Percentiles rank a stretch among this genome's conserved stretches.
Evolutionary conservation across 2,888 invertebrate genomes (phyloP).

Genomic region (Chaitophorus viminalis): DNA sequence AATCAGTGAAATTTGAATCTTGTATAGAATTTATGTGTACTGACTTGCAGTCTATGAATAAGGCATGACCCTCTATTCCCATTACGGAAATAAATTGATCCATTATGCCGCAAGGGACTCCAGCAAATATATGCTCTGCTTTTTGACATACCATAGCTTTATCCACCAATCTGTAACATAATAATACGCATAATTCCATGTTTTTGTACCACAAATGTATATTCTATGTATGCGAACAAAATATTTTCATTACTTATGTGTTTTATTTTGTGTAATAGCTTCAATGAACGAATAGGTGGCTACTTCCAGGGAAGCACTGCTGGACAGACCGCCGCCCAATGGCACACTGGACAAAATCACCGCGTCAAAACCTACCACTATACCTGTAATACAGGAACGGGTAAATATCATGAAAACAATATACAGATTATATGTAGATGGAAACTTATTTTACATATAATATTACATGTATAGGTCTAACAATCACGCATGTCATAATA

Average conservation of each 20-base stretch:
- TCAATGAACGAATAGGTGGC: slow-evolving; percentile 88
- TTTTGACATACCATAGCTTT: slow-evolving; percentile 89
- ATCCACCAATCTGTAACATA: slow-evolving; percentile 69
- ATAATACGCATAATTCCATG: background rate
- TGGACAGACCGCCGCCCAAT: slow-evolving; percentile 88
- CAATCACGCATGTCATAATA: background rate
- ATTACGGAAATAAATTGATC: slow-evolving; percentile 92
- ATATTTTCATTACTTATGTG: slow-evolving; percentile 68
- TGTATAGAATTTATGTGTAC: too few relatives aligned
- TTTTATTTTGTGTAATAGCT: slow-evolving; percentile 72
- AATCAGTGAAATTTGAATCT: too few relatives aligned
- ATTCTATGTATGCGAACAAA: background rate
- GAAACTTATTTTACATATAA: too few relatives aligned
- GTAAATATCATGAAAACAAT: background rate
- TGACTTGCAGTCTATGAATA: slow-evolving; percentile 90
- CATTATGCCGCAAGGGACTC: slow-evolving; percentile 96
- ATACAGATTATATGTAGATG: background rate
- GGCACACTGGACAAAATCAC: slow-evolving; percentile 86
- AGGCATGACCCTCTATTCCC: slow-evolving; percentile 80
- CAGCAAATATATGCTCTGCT: slow-evolving; percentile 91
- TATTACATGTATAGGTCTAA: too few relatives aligned
- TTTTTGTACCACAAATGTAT: too few relatives aligned
- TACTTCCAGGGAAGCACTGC: slow-evolving; percentile 92
- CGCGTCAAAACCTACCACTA: slow-evolving; percentile 78
- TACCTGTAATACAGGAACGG: slow-evolving; percentile 18